phyloP scores from a whole-genome alignment of 2,888 invertebrate species.

The Zootermopsis nevadensis region DNA sequence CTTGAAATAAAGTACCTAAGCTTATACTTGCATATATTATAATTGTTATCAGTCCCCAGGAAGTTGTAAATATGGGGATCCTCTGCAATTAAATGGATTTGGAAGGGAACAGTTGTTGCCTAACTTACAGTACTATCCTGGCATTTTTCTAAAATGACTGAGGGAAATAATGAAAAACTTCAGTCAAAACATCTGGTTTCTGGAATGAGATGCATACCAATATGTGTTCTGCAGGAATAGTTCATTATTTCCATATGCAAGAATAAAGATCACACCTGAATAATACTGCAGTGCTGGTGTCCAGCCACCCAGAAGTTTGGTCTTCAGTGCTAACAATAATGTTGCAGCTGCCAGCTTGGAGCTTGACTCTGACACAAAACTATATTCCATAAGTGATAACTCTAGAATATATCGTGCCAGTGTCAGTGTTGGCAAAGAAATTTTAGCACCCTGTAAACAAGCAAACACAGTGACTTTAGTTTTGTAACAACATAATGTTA shows the following conservation, averaged over 20 bases:
- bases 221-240: too few species aligned
- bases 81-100: too few species aligned
- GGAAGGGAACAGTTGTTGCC: too few species aligned
- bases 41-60: too few species aligned
- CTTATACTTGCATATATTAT: too few species aligned
- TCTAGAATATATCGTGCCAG: slow-evolving; percentile 95
- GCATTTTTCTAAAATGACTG: too few species aligned
- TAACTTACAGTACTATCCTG: too few species aligned
- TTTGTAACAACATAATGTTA: background rate
- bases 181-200: too few species aligned
- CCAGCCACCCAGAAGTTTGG: slow-evolving; percentile 83
- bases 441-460: slow-evolving; percentile 77
- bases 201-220: too few species aligned
- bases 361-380: slow-evolving; percentile 80
- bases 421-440: slow-evolving; percentile 92
- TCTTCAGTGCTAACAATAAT: slow-evolving; percentile 86
- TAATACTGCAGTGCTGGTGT: slow-evolving; percentile 81
- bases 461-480: background rate
- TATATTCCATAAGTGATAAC: slow-evolving; percentile 91
- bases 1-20: too few species aligned
- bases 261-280: slow-evolving; percentile 69
- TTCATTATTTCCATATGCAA: slow-evolving; percentile 26
- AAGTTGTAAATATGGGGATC: too few species aligned
- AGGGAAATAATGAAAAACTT: too few species aligned
- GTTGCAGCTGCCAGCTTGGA: slow-evolving; percentile 92